Conservation (phyloP, 1,140 invertebrate genomes). For the Lasioglossum baleicum region DNA sequence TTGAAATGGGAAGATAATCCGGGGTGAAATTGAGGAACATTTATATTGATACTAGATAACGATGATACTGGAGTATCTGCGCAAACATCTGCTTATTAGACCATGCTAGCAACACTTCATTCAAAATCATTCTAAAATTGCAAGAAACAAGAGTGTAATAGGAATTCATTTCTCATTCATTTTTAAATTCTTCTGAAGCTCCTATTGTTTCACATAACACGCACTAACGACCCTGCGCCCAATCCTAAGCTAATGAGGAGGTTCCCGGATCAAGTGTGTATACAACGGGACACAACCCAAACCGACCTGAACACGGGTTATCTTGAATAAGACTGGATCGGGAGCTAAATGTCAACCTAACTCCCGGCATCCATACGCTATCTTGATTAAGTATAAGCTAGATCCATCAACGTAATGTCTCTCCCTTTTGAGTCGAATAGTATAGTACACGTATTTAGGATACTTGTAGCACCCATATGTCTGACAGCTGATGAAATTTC, state of each 20-base stretch:
- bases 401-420: neutral
- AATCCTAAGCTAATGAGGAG: no score
- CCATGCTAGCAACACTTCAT: no score
- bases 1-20: neutral
- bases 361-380: neutral
- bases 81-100: no score
- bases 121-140: no score
- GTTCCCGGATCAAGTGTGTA: no score
- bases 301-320: neutral
- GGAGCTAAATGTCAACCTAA: neutral
- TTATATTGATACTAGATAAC: neutral
- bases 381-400: neutral
- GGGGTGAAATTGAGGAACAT: neutral
- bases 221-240: no score
- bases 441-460: neutral
- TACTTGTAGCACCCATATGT: neutral
- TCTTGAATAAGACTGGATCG: neutral
- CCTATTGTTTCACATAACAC: no score
- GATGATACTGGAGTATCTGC: no score
- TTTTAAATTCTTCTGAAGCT: no score
- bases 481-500: neutral
- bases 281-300: no score
- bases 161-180: no score
- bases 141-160: no score
- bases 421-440: neutral